Conservation (phyloP, 2,797 vertebrate genomes). For the Argentina silus region DNA sequence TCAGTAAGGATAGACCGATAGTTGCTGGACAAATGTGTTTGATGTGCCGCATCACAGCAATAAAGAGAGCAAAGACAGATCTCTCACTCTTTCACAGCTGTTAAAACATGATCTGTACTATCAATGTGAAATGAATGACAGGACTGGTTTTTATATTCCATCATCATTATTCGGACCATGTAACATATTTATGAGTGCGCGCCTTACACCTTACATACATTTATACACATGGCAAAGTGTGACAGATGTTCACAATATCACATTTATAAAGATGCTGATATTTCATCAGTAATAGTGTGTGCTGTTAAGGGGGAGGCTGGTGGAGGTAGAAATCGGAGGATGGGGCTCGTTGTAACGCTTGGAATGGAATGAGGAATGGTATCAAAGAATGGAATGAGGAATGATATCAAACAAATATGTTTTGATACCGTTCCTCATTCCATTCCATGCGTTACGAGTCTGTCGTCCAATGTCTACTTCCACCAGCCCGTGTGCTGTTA, state of each 20-base stretch:
- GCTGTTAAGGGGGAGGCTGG: not conserved
- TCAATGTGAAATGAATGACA: not conserved
- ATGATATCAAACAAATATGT: too few relatives aligned
- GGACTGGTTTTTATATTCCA: not conserved
- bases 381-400: too few relatives aligned
- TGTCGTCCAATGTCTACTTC: too few relatives aligned
- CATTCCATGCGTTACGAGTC: too few relatives aligned
- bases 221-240: not conserved
- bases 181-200: not conserved
- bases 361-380: too few relatives aligned
- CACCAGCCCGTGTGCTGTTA: too few relatives aligned
- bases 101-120: not conserved
- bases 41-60: not conserved
- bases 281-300: not conserved
- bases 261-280: not conserved
- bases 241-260: not conserved
- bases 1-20: conserved; percentile 76
- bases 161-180: not conserved
- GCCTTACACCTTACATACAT: not conserved
- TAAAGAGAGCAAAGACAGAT: not conserved
- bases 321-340: not conserved
- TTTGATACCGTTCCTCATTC: too few relatives aligned
- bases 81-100: not conserved
- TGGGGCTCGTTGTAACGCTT: too few relatives aligned
- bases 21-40: conserved; percentile 44